Conservation (phyloP, 2,888 invertebrate genomes). For the Epistrophe eligans region DNA sequence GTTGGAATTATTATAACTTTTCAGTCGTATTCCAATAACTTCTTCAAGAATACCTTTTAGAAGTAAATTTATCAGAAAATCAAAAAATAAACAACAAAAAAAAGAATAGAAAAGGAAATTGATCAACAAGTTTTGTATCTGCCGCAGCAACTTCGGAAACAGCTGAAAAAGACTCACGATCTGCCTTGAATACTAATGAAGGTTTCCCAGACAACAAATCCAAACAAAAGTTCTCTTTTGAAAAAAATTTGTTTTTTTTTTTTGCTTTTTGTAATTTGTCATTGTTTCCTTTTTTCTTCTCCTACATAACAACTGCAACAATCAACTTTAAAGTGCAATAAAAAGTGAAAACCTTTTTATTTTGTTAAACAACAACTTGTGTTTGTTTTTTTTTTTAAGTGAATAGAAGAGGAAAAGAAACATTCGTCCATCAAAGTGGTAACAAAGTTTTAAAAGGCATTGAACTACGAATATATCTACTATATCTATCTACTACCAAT, state of each 20-base stretch:
- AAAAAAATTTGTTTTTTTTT: too few relatives aligned
- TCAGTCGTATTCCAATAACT: neutral
- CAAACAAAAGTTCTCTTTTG: slow-evolving; percentile 66
- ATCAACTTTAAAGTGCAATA: slow-evolving; percentile 36
- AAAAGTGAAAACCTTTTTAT: slow-evolving; percentile 73
- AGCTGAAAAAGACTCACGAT: slow-evolving; percentile 60
- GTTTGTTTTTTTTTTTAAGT: slow-evolving; percentile 40
- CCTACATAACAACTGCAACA: neutral
- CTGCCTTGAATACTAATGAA: slow-evolving; percentile 61
- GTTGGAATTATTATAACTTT: slow-evolving; percentile 32
- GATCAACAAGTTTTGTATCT: slow-evolving; percentile 45
- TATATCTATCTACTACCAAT: neutral
- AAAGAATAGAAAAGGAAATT: slow-evolving; percentile 45
- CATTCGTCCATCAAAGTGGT: slow-evolving; percentile 56
- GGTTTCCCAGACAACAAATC: slow-evolving; percentile 45
- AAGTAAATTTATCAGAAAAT: neutral
- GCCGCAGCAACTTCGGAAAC: slow-evolving; percentile 23
- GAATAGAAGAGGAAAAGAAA: slow-evolving; percentile 18
- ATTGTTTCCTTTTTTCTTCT: slow-evolving; percentile 47
- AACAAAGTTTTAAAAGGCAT: slow-evolving; percentile 58
- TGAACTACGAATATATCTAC: slow-evolving; percentile 60
- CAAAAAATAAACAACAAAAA: slow-evolving; percentile 18
- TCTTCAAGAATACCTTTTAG: neutral
- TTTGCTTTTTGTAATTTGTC: slow-evolving; percentile 55
- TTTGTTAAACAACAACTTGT: slow-evolving; percentile 33